These are phyloP conservation scores for Petrocephalus zakoni DNA, from an alignment of 2,113 vertebrate genomes.

Conservation along the genomic window DNA sequence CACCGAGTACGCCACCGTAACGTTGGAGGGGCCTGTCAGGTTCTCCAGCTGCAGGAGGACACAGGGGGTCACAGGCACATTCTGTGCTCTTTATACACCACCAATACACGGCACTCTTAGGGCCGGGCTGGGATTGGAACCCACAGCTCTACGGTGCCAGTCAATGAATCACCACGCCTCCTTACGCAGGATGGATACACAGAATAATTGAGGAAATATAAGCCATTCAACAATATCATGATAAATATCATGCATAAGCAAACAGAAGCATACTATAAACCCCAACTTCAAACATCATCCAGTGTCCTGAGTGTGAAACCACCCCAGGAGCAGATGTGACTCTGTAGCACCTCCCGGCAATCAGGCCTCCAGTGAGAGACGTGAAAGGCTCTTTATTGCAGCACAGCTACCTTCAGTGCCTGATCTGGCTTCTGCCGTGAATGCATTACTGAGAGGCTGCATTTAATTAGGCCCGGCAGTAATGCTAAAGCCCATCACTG, in stretches of 20 bases:
- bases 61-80: neutral
- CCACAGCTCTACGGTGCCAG: neutral
- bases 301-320: neutral
- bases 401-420: constrained; percentile 22
- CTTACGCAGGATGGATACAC: neutral
- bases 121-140: neutral
- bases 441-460: constrained; percentile 52
- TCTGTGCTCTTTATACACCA: neutral
- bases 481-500: constrained; percentile 37
- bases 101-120: neutral
- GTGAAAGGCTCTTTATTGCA: constrained; percentile 50
- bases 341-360: constrained; percentile 41
- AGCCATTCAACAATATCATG: neutral
- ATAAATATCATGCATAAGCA: neutral
- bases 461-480: constrained; percentile 41
- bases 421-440: constrained; percentile 43
- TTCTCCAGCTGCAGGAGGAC: constrained; percentile 71
- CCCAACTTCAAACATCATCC: neutral
- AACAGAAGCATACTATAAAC: neutral
- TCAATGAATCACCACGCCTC: neutral
- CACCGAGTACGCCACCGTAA: constrained; percentile 87
- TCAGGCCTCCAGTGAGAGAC: constrained; percentile 41
- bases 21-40: constrained; percentile 76
- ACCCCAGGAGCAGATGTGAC: neutral
- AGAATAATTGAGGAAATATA: neutral